Evolutionary conservation across 2,113 vertebrate genomes (phyloP).

Genomic region (Oreotrochilus melanogaster): DNA sequence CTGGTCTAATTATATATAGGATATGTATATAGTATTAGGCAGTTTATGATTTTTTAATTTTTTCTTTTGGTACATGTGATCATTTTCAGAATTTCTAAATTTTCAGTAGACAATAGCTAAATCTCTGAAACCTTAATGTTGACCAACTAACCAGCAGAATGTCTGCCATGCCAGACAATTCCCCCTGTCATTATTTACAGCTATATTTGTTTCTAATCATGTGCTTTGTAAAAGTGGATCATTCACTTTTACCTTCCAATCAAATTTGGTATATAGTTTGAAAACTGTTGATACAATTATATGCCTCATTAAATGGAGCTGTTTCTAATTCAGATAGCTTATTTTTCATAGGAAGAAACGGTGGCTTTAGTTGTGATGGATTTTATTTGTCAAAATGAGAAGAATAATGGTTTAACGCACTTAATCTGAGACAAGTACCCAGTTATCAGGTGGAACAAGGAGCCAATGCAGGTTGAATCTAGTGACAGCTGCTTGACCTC

Average conservation of each 20-base stretch:
- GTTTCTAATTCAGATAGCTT: neutral
- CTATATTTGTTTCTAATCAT: neutral
- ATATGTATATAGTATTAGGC: neutral
- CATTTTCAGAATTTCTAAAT: neutral
- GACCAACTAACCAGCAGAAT: neutral
- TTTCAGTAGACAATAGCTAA: neutral
- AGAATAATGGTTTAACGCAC: neutral
- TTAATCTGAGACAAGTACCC: neutral
- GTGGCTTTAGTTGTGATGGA: neutral
- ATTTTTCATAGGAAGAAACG: neutral
- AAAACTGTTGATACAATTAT: neutral
- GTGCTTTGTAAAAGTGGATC: neutral
- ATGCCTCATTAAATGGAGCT: neutral
- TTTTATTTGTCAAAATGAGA: neutral
- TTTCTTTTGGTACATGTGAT: neutral
- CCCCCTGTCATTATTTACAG: neutral
- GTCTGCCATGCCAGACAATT: neutral
- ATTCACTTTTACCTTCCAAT: neutral
- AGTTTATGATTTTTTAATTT: neutral
- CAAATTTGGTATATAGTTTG: neutral
- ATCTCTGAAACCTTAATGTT: neutral
- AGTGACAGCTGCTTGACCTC: neutral
- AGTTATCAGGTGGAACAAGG: neutral
- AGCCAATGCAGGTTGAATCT: neutral
- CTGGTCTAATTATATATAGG: no score